These are phyloP conservation scores for Agrotis exclamationis DNA, from an alignment of 2,888 invertebrate species.

Conservation along the genomic window DNA sequence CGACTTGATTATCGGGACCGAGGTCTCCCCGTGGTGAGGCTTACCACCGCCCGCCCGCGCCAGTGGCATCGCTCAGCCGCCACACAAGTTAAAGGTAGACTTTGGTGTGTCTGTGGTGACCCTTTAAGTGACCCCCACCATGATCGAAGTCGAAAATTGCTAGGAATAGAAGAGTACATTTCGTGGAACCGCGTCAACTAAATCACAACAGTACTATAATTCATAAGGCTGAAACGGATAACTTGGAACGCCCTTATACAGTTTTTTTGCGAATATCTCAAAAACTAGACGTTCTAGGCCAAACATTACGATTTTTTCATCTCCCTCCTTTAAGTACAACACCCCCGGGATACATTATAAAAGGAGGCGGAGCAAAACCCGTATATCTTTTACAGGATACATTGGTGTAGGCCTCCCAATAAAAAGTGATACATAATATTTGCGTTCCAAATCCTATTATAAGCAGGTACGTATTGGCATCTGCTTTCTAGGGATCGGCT, in stretches of 20 bases:
- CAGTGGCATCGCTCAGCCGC: no score
- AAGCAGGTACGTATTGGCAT: conserved; percentile 69
- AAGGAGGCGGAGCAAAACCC: neutral
- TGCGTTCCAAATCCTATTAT: conserved; percentile 60
- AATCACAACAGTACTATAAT: neutral
- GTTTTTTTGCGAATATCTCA: neutral
- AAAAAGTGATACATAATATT: conserved; percentile 44
- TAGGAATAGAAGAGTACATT: no score
- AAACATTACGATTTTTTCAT: neutral
- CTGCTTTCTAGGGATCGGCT: conserved; percentile 68
- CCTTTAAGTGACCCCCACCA: neutral
- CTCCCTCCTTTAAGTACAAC: neutral
- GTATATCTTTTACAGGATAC: neutral
- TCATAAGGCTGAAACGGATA: neutral
- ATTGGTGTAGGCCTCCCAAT: conserved; percentile 5
- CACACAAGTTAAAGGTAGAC: no score
- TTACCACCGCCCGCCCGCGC: no score
- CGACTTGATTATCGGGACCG: no score
- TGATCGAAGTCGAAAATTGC: neutral
- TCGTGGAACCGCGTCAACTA: no score
- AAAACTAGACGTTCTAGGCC: neutral
- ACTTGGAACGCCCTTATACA: neutral
- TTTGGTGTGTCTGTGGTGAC: no score
- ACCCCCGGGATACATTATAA: neutral
- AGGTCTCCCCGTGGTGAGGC: no score